Base-by-base conservation (phyloP, 2,888 invertebrate species). In the Melipona bicolor region DNA sequence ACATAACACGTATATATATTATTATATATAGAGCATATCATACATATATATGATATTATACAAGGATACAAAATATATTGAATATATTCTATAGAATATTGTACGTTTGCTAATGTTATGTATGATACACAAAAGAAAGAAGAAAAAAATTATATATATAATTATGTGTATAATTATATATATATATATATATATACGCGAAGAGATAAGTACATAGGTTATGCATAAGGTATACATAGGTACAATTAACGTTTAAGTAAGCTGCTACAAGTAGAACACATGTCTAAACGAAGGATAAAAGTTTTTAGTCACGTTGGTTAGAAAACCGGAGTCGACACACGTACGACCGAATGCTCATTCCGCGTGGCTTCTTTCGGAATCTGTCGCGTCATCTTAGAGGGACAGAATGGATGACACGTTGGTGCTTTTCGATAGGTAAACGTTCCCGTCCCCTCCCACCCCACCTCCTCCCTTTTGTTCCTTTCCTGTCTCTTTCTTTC, bases 41-140 rank as follows among this genome's bases (percentile, higher is more conserved):
- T 73, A 87, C 61, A 85, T 81, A 79, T 83, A 87, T 74, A 87
- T 75, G 69, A 86, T 81, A 86, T 78, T 86, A 86, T 79, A 86
- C 77, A 87, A 64, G 81, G 21, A 70, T 62, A 70, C 72, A 32
- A 75, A 50, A 81, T 82, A 87, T 88, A 87, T 88, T 89, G 74
- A 83, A 87, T 90, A 89, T 87, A 90, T 90, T 90, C 86, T 91
- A 90, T 87, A 86, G 84, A 86, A 84, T 89, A 89, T 89, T 89
- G 83, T 88, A 88, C 82, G 90, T 89, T 89, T 78, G 81, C 80
- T 89, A 89, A 85, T 87, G 88, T 88, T 88, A 88, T 85, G 88
- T 87, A 88, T 87, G 88, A 85, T 87, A 84, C 85, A 79, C 72
- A 82, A 76, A 59, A 56, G 32, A 69, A 36, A 56, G 32, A 69